These are phyloP conservation scores for Hyphantria cunea DNA, from an alignment of 1,140 invertebrate genomes.

Conservation along the genomic window DNA sequence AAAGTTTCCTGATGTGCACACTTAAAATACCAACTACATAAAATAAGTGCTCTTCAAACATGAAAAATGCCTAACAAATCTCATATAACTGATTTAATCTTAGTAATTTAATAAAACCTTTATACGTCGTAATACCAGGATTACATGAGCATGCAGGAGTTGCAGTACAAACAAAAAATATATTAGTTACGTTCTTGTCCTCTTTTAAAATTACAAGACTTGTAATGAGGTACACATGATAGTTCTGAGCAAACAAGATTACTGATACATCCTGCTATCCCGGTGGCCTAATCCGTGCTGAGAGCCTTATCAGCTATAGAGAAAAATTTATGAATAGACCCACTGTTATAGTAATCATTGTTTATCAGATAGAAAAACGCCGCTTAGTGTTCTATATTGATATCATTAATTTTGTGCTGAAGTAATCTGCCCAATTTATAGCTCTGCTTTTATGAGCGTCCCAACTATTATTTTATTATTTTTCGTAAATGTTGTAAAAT, in stretches of 20 bases:
- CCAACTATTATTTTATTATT: too few relatives aligned
- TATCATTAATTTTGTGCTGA: slow-evolving; percentile 26
- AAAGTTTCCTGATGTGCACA: too few relatives aligned
- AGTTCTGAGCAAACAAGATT: slow-evolving; percentile 73
- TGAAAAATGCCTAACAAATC: too few relatives aligned
- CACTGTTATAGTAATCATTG: slow-evolving; percentile 51
- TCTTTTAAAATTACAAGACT: slow-evolving; percentile 33
- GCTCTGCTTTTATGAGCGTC: neutral
- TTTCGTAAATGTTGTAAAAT: too few relatives aligned
- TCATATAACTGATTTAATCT: neutral
- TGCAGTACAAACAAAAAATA: slow-evolving; percentile 1
- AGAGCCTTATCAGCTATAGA: slow-evolving; percentile 61
- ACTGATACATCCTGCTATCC: slow-evolving; percentile 72
- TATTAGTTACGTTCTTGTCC: slow-evolving; percentile 23
- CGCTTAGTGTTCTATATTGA: slow-evolving; percentile 30
- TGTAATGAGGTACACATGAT: slow-evolving; percentile 51
- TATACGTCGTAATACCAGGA: neutral
- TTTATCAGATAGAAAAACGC: slow-evolving; percentile 52
- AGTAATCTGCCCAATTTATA: slow-evolving; percentile 17
- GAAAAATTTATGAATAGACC: slow-evolving; percentile 70
- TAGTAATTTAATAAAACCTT: neutral
- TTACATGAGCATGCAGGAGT: slow-evolving; percentile 13
- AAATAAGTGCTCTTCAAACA: too few relatives aligned
- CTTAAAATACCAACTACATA: too few relatives aligned
- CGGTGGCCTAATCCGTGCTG: slow-evolving; percentile 71